A percentile compares a stretch with the other conserved stretches of the same genome.
Evolutionary conservation across 1,140 invertebrate genomes (phyloP).

Genomic region (Procambarus virginalis): DNA sequence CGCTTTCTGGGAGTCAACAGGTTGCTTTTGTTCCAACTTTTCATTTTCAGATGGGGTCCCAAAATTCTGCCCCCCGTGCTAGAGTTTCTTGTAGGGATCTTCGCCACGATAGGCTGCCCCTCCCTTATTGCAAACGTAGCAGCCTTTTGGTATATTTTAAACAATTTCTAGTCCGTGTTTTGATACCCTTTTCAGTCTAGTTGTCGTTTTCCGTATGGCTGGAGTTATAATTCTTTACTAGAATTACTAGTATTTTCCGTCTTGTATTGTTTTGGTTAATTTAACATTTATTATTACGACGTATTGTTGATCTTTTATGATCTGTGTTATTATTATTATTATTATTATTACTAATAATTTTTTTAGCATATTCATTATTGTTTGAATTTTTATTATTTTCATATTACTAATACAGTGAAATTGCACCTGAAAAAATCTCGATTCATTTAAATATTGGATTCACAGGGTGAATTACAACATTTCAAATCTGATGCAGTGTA

Average conservation of each 20-base stretch:
- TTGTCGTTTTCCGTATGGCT: slow-evolving; percentile 55
- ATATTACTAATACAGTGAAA: no score
- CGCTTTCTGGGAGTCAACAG: slow-evolving; percentile 49
- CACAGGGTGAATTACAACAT: no score
- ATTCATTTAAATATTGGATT: no score
- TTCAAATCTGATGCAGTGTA: no score
- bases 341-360: no score
- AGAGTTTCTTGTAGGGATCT: slow-evolving; percentile 70
- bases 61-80: slow-evolving; percentile 70
- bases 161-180: slow-evolving; percentile 55
- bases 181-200: slow-evolving; percentile 53
- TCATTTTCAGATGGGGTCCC: slow-evolving; percentile 70
- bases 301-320: background rate
- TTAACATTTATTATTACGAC: background rate
- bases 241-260: background rate
- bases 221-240: slow-evolving; percentile 22
- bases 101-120: slow-evolving; percentile 67
- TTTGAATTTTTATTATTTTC: no score
- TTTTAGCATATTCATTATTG: no score
- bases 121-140: slow-evolving; percentile 69
- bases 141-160: slow-evolving; percentile 70
- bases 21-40: slow-evolving; percentile 69
- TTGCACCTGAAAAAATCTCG: no score
- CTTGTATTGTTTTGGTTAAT: background rate
- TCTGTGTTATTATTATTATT: background rate